phyloP scores from a whole-genome alignment of 2,888 invertebrate species.

The Meteorus cinctellus region DNA sequence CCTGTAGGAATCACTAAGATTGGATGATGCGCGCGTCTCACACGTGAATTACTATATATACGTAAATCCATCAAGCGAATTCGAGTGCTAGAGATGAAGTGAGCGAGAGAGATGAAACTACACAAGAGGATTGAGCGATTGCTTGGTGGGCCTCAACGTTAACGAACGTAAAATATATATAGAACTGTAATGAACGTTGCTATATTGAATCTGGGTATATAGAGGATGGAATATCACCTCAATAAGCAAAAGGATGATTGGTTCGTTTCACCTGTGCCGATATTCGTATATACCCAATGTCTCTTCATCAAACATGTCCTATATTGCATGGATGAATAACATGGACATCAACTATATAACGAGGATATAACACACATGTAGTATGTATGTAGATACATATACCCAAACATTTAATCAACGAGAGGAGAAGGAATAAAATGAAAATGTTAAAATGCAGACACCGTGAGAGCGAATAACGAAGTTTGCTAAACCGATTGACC shows the following conservation, averaged over 20 bases:
- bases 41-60: neutral
- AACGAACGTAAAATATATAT: slow-evolving; percentile 43
- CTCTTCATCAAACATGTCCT: slow-evolving; percentile 2
- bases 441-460: slow-evolving; percentile 10
- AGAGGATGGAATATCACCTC: slow-evolving; percentile 9
- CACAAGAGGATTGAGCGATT: slow-evolving; percentile 34
- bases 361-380: neutral
- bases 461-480: slow-evolving; percentile 50
- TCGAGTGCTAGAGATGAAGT: neutral
- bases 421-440: slow-evolving; percentile 10
- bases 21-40: slow-evolving; percentile 16
- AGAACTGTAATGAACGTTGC: slow-evolving; percentile 39
- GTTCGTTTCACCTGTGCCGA: slow-evolving; percentile 24
- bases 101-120: neutral
- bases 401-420: neutral
- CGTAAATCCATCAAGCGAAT: neutral
- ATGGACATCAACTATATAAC: slow-evolving; percentile 4
- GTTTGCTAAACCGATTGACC: slow-evolving; percentile 57
- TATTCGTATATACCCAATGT: slow-evolving; percentile 9
- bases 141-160: slow-evolving; percentile 32
- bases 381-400: neutral
- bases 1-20: slow-evolving; percentile 1
- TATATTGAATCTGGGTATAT: slow-evolving; percentile 8
- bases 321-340: neutral
- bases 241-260: slow-evolving; percentile 32